Conservation (phyloP, 35 echinoderm and acorn worm species). For the Apostichopus japonicus region DNA sequence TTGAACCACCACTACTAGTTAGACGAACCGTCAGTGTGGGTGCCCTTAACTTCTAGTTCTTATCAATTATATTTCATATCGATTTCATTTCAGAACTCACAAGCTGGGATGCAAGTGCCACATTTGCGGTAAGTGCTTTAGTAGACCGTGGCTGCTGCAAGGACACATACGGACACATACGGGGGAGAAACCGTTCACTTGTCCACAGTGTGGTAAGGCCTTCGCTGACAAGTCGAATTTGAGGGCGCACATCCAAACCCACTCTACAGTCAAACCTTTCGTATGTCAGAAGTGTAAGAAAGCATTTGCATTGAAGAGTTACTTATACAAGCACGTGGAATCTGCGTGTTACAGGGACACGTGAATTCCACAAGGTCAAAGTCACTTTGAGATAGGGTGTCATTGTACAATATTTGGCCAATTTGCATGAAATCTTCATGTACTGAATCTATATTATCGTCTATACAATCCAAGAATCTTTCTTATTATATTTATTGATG, state of each 20-base stretch:
- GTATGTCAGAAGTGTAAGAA: slow-evolving; percentile 98
- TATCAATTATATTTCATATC: too few relatives aligned
- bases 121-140: slow-evolving; percentile 99
- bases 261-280: slow-evolving; percentile 94
- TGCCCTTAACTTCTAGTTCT: too few relatives aligned
- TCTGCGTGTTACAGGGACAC: slow-evolving; percentile 81
- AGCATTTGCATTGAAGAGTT: slow-evolving; percentile 96
- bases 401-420: too few relatives aligned
- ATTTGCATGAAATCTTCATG: too few relatives aligned
- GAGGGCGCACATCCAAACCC: slow-evolving; percentile 94
- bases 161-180: slow-evolving; percentile 99
- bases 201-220: slow-evolving; percentile 93
- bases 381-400: too few relatives aligned
- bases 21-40: too few relatives aligned
- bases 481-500: too few relatives aligned
- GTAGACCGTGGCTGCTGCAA: slow-evolving; percentile 94
- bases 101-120: slow-evolving; percentile 98
- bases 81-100: slow-evolving; percentile 73
- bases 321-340: slow-evolving; percentile 98
- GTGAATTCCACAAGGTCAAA: not conserved
- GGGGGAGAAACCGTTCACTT: slow-evolving; percentile 93
- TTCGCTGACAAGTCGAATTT: slow-evolving; percentile 99
- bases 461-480: too few relatives aligned
- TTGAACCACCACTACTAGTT: too few relatives aligned
- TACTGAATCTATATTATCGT: too few relatives aligned